phyloP scores from a whole-genome alignment of 2,888 invertebrate genomes.

The Galeopsomyia nigrocyanea region DNA sequence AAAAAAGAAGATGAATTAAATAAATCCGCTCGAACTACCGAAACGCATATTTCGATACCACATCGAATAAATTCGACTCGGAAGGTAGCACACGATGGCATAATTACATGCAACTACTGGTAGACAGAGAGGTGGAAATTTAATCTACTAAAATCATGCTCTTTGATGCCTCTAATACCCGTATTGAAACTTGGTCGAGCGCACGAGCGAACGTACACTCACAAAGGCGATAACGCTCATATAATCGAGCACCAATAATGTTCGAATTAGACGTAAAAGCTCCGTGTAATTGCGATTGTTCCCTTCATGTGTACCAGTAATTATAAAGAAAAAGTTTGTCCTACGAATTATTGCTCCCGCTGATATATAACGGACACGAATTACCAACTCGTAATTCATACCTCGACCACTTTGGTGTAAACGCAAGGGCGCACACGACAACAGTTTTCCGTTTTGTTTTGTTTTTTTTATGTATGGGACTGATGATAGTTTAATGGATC shows the following conservation, averaged over 20 bases:
- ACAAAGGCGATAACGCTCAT: constrained; percentile 20
- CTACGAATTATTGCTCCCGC: too few species aligned
- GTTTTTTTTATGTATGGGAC: too few species aligned
- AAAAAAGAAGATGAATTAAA: too few species aligned
- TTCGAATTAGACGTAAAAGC: constrained; percentile 33
- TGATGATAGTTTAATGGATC: too few species aligned
- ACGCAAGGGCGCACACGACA: not conserved
- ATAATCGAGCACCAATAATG: constrained; percentile 28
- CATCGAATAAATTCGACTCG: too few species aligned
- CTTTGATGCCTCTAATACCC: constrained; percentile 5
- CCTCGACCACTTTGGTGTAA: not conserved
- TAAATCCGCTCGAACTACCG: too few species aligned
- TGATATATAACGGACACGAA: too few species aligned
- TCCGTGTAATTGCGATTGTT: not conserved
- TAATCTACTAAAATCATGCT: constrained; percentile 32
- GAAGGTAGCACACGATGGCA: too few species aligned
- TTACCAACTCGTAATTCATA: not conserved
- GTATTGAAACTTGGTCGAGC: constrained; percentile 20
- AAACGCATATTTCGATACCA: too few species aligned
- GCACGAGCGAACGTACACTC: not conserved
- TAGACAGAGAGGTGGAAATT: constrained; percentile 8
- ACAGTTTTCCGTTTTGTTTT: too few species aligned
- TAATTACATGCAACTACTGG: too few species aligned
- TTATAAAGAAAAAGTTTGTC: constrained; percentile 17
- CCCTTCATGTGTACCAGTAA: constrained; percentile 15